These are phyloP conservation scores for Drosophila leontia DNA, from an alignment of 1,140 invertebrate species.

Conservation along the genomic window DNA sequence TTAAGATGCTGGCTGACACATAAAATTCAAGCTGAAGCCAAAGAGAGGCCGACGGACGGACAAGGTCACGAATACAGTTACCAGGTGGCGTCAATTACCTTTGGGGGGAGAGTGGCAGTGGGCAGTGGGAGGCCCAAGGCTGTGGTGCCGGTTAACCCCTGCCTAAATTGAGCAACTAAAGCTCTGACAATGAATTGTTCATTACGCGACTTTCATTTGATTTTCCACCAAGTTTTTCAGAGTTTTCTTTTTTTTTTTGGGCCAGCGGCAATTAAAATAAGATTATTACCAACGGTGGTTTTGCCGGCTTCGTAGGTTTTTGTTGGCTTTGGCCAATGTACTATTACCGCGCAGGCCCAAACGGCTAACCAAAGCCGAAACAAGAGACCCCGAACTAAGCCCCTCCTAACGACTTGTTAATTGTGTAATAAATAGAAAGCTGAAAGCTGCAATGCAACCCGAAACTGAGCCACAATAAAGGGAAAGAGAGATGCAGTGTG, in stretches of 20 bases:
- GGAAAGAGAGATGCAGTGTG: constrained; percentile 41
- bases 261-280: constrained; percentile 73
- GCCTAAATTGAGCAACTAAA: constrained; percentile 19
- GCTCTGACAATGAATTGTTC: constrained; percentile 44
- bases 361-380: constrained; percentile 21
- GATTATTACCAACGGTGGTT: constrained; percentile 59
- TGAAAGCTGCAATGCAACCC: constrained; percentile 51
- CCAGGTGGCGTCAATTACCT: constrained; percentile 31
- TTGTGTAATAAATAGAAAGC: constrained; percentile 82
- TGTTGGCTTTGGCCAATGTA: constrained; percentile 15
- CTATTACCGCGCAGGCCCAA: constrained; percentile 29
- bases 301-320: constrained; percentile 16
- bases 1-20: constrained; percentile 40
- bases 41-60: constrained; percentile 10
- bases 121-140: constrained; percentile 33
- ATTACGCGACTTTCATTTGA: constrained; percentile 50
- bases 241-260: constrained; percentile 9
- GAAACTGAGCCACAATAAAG: constrained; percentile 27
- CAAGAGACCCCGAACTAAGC: constrained; percentile 48
- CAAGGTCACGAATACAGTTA: constrained; percentile 58
- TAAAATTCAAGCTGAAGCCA: neutral
- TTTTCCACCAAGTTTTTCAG: constrained; percentile 21
- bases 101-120: constrained; percentile 10
- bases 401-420: constrained; percentile 76
- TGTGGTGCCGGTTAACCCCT: constrained; percentile 9